Base-by-base conservation (phyloP, 1,140 invertebrate genomes). In the Zaprionus ghesquierei region DNA sequence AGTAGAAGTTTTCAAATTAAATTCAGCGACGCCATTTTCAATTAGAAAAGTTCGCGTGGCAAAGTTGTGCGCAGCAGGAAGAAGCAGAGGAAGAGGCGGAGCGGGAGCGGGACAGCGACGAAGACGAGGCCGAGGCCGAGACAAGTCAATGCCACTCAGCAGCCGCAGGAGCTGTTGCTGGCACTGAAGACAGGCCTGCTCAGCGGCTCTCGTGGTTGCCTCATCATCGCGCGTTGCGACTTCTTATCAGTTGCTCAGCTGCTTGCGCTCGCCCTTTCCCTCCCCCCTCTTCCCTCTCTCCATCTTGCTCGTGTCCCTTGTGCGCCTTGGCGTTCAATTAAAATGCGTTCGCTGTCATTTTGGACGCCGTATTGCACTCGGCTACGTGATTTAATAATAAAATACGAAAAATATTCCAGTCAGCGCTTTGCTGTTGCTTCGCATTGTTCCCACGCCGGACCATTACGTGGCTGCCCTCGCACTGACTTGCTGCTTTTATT, bases 1-100 rank as follows among this genome's bases (percentile, higher is more conserved):
- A 86, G 82, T 82, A 80, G 89, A 89, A 89, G 84, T 89, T 89
- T 89, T 89, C 85, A 89, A 89, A 89, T 89, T 89, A 89, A 89
- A 89, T 89, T 89, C 76, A 77, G 84, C 84, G 79, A 89, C 84
- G 84, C 85, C 84, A 89, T 89, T 89, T 89, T 89, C 84, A 89
- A 89, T 89, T 89, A 89, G 80, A 89, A 89, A 89, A 89, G 69
- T 89, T 89, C 73, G 25, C 62, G 65, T 78, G 66, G 73, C 77
- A 80, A 84, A 84, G 84, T 80, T 85, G 61, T 61, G 66, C n/a
- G 61, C 72, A 79, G 69, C 5, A 53, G 50, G 58, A 53, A 46
- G 5, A 23, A 31, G 10, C 31, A 8, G 25, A 33, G 33, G 4
- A 13, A 6, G 10, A 10, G 51, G 8, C 3, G 9, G 23, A 27